Percentiles rank a stretch among this genome's conserved stretches.
Evolutionary conservation across 2,888 invertebrate genomes (phyloP).

Genomic region (Unio delphinus): DNA sequence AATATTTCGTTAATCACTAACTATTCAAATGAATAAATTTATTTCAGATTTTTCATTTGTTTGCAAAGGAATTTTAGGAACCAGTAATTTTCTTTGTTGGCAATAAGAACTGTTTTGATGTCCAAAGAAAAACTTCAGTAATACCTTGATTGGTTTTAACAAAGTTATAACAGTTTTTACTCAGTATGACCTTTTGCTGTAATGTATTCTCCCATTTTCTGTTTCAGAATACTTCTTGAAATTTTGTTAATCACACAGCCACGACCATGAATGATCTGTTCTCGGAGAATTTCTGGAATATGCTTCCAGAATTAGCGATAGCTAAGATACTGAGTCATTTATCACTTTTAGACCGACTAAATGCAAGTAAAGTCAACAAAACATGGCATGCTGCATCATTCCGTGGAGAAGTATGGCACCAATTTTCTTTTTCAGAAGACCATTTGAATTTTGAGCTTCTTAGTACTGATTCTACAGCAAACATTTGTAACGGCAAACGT

Average conservation of each 20-base stretch:
- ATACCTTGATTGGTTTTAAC: too few relatives aligned
- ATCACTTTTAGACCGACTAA: conserved; percentile 22
- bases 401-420: conserved; percentile 30
- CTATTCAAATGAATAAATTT: too few relatives aligned
- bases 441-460: conserved; percentile 1
- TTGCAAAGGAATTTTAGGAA: too few relatives aligned
- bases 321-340: conserved; percentile 28
- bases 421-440: conserved; percentile 20
- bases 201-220: neutral
- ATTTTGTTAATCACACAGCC: too few relatives aligned
- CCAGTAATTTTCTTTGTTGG: too few relatives aligned
- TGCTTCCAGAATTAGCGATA: conserved; percentile 31
- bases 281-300: conserved; percentile 23
- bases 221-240: neutral
- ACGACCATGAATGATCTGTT: neutral
- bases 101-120: too few relatives aligned
- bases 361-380: conserved; percentile 23
- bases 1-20: too few relatives aligned
- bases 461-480: neutral
- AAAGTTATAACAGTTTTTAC: too few relatives aligned
- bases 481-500: neutral
- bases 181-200: too few relatives aligned
- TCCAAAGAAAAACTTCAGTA: too few relatives aligned
- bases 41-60: too few relatives aligned
- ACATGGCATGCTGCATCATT: conserved; percentile 25